Base-by-base conservation (phyloP, 2,113 vertebrate genomes). In the Lutjanus erythropterus region DNA sequence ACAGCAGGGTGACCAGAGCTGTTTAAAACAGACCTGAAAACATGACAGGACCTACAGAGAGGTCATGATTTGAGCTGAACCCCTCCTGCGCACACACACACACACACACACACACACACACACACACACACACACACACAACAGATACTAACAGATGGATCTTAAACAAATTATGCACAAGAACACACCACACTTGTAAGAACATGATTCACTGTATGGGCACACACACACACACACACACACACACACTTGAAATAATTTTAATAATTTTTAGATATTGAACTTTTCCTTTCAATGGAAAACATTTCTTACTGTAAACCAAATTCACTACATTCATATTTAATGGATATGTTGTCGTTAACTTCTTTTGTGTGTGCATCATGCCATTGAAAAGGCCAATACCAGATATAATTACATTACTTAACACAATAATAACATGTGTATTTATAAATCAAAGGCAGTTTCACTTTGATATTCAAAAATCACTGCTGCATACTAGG, bases 21-120 rank as follows among this genome's bases (percentile, higher is more conserved):
- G 12, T 78, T 91, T 83, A 86, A 90, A 90, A 77, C 86, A 69
- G 74, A 88, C 52, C 80, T 86, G 71, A 73, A 66, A 80, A 87
- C 74, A 88, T 62, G 25, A 86, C 75, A 65, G 11, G 14, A 27
- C 39, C 44, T 9, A 31, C 3, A 6, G n/a, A 70, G 59, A 55
- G 46, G 52, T 46, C 2, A 1, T 64, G 31, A 27, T 47, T 60
- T 42, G 33, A 68, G 33, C 70, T 25, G n/a, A 49, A 55, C 1
- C 19, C 2, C n/a, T 9, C 25, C 12, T 67, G 46, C 12, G 56
- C 12, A 71, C 35, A 46, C 44, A 72, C 58, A 29, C 72, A 56
- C 49, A 49, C 59, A 67, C 50, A 37, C 61, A 59, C 44, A 44
- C 58, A 59, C 12, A 61, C 12, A 71, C 35, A 46, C 44, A 72